Conservation (phyloP, 2,797 vertebrate species). For the Malurus leucopterus region DNA sequence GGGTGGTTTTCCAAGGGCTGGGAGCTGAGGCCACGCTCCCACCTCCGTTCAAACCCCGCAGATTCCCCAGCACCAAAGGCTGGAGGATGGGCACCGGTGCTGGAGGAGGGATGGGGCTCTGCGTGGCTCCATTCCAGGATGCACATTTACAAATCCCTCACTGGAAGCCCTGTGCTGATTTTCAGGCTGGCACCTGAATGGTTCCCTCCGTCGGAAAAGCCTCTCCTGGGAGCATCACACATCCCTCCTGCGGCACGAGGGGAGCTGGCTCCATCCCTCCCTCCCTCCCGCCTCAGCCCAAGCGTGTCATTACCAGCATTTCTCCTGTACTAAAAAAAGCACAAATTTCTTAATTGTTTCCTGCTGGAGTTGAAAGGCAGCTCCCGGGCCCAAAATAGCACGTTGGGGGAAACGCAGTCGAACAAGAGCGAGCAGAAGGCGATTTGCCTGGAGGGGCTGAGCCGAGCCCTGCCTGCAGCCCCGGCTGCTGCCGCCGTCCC, state of each 20-base stretch:
- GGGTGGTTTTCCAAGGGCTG: neutral
- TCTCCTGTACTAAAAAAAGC: slow-evolving; percentile 54
- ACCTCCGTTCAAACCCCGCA: neutral
- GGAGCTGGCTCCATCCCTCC: neutral
- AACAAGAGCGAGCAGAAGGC: neutral
- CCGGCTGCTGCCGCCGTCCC: neutral
- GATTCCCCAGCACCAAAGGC: neutral
- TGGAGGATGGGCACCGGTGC: neutral
- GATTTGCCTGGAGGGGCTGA: neutral
- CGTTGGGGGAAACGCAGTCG: neutral
- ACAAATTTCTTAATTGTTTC: slow-evolving; percentile 56
- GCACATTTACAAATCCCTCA: neutral
- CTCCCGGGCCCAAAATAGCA: slow-evolving; percentile 13
- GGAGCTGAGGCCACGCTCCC: accelerated
- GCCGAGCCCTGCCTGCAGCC: neutral
- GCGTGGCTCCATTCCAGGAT: neutral
- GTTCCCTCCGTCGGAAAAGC: neutral
- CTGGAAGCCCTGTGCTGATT: neutral
- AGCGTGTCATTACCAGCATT: neutral
- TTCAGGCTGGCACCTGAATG: neutral
- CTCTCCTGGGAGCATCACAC: neutral
- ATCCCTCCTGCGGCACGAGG: neutral
- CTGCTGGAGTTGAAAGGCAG: slow-evolving; percentile 51
- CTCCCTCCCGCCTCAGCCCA: neutral
- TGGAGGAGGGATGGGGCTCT: neutral